Evolutionary conservation across 2,113 vertebrate species (phyloP).

Genomic region (Nibea coibor): DNA sequence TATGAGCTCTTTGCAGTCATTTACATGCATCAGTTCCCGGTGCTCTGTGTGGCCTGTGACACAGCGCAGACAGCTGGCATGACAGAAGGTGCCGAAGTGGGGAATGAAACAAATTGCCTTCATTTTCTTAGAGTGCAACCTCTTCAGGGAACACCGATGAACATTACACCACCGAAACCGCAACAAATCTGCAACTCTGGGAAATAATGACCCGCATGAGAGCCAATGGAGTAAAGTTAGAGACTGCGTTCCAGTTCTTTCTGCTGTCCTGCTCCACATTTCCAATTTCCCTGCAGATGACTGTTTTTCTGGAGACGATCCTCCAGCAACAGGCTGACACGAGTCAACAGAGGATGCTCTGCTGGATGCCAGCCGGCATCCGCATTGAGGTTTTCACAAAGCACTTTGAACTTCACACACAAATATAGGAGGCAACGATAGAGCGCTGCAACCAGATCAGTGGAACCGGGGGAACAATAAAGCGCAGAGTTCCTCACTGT

Average conservation of each 20-base stretch:
- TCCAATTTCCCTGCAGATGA: constrained; percentile 14
- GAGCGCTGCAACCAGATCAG: constrained; percentile 17
- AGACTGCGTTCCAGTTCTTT: background rate
- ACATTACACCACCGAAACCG: constrained; percentile 40
- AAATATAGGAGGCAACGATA: background rate
- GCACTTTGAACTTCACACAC: constrained; percentile 50
- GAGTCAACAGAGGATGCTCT: background rate
- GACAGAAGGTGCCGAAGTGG: constrained; percentile 69
- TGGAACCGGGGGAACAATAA: constrained; percentile 25
- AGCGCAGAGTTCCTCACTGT: constrained; percentile 1
- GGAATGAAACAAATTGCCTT: constrained; percentile 78
- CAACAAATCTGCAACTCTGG: constrained; percentile 63
- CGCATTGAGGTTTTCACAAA: background rate
- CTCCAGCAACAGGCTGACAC: background rate
- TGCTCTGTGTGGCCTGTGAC: constrained; percentile 56
- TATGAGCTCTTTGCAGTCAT: constrained; percentile 42
- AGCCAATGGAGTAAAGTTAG: constrained; percentile 32
- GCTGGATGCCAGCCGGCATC: background rate
- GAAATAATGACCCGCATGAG: constrained; percentile 57
- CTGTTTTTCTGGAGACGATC: constrained; percentile 1
- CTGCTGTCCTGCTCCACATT: constrained; percentile 7
- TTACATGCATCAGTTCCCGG: constrained; percentile 55
- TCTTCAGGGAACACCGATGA: constrained; percentile 65
- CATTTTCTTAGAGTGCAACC: constrained; percentile 71
- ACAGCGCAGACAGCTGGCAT: constrained; percentile 68